Conservation (phyloP, 2,888 invertebrate species). For the Sphecodes monilicornis region DNA sequence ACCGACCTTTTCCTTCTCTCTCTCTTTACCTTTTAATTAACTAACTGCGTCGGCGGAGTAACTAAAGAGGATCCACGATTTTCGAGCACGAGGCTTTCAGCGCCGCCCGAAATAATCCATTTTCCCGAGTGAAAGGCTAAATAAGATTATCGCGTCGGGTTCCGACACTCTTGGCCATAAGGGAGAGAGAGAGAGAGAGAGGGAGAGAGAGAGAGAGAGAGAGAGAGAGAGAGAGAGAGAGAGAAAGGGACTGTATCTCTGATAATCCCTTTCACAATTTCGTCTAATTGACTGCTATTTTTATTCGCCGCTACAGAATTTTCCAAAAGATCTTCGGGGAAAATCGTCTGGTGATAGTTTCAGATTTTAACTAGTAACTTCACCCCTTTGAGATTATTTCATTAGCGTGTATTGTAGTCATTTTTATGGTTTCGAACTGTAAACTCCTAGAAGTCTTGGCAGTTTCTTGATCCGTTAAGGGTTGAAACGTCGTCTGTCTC, state of each 20-base stretch:
- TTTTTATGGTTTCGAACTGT: too few species aligned
- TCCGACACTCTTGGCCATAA: background rate
- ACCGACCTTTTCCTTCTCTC: background rate
- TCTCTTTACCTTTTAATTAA: conserved; percentile 72
- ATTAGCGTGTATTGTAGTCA: too few species aligned
- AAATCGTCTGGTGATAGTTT: background rate
- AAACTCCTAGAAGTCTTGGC: background rate
- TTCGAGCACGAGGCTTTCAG: conserved; percentile 57
- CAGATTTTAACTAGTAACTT: too few species aligned
- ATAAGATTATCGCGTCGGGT: conserved; percentile 65
- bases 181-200: background rate
- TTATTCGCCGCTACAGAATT: background rate
- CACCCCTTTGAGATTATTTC: too few species aligned
- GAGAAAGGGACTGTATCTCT: conserved; percentile 18
- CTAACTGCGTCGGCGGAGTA: conserved; percentile 62
- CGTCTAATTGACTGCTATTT: conserved; percentile 27
- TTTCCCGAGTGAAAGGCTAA: conserved; percentile 53
- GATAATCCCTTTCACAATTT: conserved; percentile 51
- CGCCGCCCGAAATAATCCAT: conserved; percentile 64
- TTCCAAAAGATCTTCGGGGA: background rate
- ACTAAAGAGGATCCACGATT: conserved; percentile 66
- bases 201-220: background rate
- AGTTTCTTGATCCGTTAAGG: background rate
- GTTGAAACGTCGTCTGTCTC: background rate
- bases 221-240: background rate